phyloP scores from a whole-genome alignment of 2,113 vertebrate genomes.

The Gymnocephalus cernua region DNA sequence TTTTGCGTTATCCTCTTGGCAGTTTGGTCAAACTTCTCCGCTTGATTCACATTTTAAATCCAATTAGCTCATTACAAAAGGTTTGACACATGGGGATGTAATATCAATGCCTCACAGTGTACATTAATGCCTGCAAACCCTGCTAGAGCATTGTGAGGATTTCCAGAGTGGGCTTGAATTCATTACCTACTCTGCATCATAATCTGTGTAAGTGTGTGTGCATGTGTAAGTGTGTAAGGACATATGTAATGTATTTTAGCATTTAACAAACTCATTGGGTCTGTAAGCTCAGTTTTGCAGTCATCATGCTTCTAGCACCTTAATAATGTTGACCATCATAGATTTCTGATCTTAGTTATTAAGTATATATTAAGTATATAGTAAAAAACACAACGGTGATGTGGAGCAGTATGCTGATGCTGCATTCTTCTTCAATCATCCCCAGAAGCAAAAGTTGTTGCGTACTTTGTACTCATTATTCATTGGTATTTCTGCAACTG shows the following conservation, averaged over 20 bases:
- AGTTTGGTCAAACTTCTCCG: neutral
- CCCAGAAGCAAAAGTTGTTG: conserved; percentile 13
- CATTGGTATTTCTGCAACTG: conserved; percentile 8
- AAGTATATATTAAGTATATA: too few relatives aligned
- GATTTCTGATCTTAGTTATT: neutral
- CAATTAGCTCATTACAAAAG: neutral
- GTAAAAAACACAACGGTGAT: neutral
- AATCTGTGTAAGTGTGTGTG: conserved; percentile 30
- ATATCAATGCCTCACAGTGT: neutral
- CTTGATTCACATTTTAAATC: neutral
- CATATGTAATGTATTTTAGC: neutral
- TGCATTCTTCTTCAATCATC: neutral
- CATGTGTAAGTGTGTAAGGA: neutral
- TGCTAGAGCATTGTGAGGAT: conserved; percentile 13
- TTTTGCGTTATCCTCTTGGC: neutral
- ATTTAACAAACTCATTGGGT: conserved; percentile 11
- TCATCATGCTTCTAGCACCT: neutral
- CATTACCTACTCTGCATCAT: conserved; percentile 17
- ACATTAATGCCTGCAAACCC: conserved; percentile 27
- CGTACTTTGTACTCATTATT: neutral
- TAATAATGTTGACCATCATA: neutral
- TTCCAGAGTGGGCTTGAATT: conserved; percentile 28
- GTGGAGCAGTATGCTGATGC: neutral
- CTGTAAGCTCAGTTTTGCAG: neutral
- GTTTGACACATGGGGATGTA: neutral